phyloP scores from a whole-genome alignment of 37 sponge, comb jelly and placozoan genomes.

The Bolinopsis microptera region DNA sequence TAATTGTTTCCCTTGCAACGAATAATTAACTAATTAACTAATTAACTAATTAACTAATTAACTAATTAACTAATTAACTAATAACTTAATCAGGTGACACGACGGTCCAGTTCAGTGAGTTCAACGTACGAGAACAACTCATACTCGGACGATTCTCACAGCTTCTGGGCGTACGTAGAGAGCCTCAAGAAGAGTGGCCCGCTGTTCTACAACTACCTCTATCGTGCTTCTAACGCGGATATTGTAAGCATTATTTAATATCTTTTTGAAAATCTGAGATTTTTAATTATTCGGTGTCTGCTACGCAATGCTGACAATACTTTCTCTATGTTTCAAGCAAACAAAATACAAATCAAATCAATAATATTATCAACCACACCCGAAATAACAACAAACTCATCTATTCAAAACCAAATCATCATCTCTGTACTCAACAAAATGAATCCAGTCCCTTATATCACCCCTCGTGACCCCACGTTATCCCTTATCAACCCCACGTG shows the following conservation, averaged over 20 bases:
- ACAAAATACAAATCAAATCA: too few species aligned
- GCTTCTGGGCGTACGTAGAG: constrained; percentile 61
- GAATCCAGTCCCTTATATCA: not conserved
- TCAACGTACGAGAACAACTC: constrained; percentile 38
- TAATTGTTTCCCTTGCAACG: too few species aligned
- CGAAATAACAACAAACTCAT: not conserved
- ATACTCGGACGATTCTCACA: constrained; percentile 46
- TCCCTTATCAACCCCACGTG: too few species aligned
- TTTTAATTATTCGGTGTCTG: too few species aligned
- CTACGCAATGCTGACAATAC: not conserved
- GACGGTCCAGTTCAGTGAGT: not conserved
- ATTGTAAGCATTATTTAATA: not conserved
- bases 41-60: too few species aligned
- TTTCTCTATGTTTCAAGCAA: not conserved
- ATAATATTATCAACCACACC: too few species aligned
- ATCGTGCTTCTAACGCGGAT: not conserved
- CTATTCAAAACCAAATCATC: not conserved
- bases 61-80: too few species aligned
- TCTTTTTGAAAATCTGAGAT: too few species aligned
- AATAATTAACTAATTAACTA: too few species aligned
- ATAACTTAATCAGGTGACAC: not conserved
- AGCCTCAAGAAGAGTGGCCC: constrained; percentile 40
- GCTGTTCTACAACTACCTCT: constrained; percentile 64
- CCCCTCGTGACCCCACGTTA: not conserved
- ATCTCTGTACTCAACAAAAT: not conserved